Base-by-base conservation (phyloP, 2,797 vertebrate genomes). In the Hypotaenidia philippensis region DNA sequence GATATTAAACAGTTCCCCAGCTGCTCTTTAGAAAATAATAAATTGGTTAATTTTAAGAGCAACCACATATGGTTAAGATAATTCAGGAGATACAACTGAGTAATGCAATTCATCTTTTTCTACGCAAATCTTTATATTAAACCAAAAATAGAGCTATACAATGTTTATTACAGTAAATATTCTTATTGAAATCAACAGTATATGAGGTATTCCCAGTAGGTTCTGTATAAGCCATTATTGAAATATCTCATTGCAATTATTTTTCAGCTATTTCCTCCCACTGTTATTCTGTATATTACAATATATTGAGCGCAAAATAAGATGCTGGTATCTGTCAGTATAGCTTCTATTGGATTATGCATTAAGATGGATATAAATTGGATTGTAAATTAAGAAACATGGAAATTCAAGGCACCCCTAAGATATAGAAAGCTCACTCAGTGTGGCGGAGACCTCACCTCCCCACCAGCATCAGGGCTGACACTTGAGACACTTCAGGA, bases 1-100 rank as follows among this genome's bases (percentile, higher is more conserved):
- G 89, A n/a, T 72, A 77, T 93, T 96, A 96, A 97, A 81, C 49
- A 81, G 75, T 93, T 86, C 91, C 91, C 77, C 86, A 94, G 88
- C 17, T 94, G 69, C 83, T 96, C 91, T 89, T 95, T 94, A 97
- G 91, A 97, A 96, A 97, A 97, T 86, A 97, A 97, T 89, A 96
- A 95, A 94, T 96, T 87, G 71, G 53, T 95, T 97, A 96, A 95
- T 97, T 96, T 96, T 97, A 97, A 96, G 60, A 92, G 74, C 76
- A 94, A 82, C 87, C 90, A 91, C 83, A 92, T 72, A 95, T 87
- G 87, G 92, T 79, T 95, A 93, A 84, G 77, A 92, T 90, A 89
- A 97, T 96, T 96, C 91, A 95, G 83, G 82, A 94, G 78, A 92
- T 63, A 89, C 27, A 95, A 91, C 68, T 49, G 40, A 86, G 56